Base-by-base conservation (phyloP, 2,888 invertebrate species). In the Leucozona laternaria region DNA sequence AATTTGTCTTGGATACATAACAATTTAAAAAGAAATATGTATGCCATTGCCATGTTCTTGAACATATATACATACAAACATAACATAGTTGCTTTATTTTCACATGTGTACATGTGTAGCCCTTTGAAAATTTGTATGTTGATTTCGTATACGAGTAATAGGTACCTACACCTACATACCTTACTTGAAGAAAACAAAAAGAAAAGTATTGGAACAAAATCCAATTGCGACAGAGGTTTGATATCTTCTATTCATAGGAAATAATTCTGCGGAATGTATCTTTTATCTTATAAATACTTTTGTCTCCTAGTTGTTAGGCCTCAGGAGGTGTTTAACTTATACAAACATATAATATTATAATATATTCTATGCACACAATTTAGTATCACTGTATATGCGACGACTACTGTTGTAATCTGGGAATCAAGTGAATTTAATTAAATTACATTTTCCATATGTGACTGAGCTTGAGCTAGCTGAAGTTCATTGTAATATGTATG, bases 341-440 rank as follows among this genome's bases (percentile, higher is more conserved):
- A 31, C 31, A 31, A 7, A 28, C 25, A 70, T 34, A 53, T 15
- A 13, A 10, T 40, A 48, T 60, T 22, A 22, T 60, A 60, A 60
- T 25, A 62, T 48, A 66, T 66, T 66, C 66, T 40, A 15, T 53
- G 62, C 40, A 66, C 50, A 22, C 13, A 50, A 50, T 64, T 55
- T 43, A 22, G 31, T n/a, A 40, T 7, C 31, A 40, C 11, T 17
- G 25, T n/a, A 11, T 31, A 28, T 34, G 15, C 20, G 60, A 37
- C 22, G 22, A 60, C 8, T 57, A 57, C 50, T 73, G 20, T 55
- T 57, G 71, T 64, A 77, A 77, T 81, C 71, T 50, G 64, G 57
- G 64, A 71, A 76, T 77, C 64, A 81, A 66, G 81, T 77, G 60
- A 71, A 77, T 81, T 81, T 81, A 81, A 81, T 81, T 81, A 71